Evolutionary conservation across 2,888 invertebrate species (phyloP).

Genomic region (Vanessa cardui): DNA sequence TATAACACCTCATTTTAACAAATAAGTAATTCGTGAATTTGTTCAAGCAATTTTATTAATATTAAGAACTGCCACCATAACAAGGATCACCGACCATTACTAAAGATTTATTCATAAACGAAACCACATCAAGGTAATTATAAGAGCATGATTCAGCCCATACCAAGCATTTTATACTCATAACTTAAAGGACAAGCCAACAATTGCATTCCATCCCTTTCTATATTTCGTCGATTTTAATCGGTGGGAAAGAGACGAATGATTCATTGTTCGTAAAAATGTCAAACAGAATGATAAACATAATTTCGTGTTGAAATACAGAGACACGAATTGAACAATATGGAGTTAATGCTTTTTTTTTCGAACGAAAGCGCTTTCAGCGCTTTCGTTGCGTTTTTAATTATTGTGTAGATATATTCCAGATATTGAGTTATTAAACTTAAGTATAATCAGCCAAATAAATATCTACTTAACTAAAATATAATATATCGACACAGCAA

Average conservation of each 20-base stretch:
- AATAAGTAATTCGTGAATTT: constrained; percentile 1
- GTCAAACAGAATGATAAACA: constrained; percentile 82
- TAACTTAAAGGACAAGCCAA: constrained; percentile 61
- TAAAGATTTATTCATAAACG: constrained; percentile 52
- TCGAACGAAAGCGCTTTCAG: background rate
- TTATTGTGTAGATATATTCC: background rate
- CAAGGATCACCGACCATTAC: constrained; percentile 33
- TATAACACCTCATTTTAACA: background rate
- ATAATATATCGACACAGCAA: too few relatives aligned
- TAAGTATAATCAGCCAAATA: too few relatives aligned
- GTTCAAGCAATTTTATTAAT: background rate
- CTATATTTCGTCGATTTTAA: constrained; percentile 47
- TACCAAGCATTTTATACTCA: constrained; percentile 60
- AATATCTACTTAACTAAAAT: too few relatives aligned
- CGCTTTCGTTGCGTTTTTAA: background rate
- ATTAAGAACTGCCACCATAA: constrained; percentile 3
- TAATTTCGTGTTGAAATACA: constrained; percentile 76
- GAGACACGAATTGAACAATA: constrained; percentile 57
- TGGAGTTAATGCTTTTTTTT: constrained; percentile 38
- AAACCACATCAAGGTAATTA: constrained; percentile 60
- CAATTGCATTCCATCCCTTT: constrained; percentile 64
- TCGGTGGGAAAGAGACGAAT: constrained; percentile 56
- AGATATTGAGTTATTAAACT: too few relatives aligned
- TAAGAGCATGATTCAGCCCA: constrained; percentile 74
- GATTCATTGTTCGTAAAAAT: constrained; percentile 77